Evolutionary conservation across 2,797 vertebrate genomes (phyloP).

Genomic region (Esox masquinongy): DNA sequence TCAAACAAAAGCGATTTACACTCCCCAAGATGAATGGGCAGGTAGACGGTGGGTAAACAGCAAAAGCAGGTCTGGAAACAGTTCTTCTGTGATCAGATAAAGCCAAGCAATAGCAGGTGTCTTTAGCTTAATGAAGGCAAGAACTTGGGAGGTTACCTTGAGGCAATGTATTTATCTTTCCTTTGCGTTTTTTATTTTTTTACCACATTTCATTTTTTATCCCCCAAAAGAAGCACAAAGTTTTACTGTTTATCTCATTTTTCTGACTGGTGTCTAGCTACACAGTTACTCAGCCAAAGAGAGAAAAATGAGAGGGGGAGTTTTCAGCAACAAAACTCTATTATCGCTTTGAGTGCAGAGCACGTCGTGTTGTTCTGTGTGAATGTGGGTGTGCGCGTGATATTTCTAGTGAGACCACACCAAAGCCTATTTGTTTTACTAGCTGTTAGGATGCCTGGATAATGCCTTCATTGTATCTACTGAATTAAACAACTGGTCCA

Average conservation of each 20-base stretch:
- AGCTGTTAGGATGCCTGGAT: slow-evolving; percentile 19
- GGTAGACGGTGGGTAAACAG: neutral
- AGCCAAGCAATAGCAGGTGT: neutral
- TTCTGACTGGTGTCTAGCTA: neutral
- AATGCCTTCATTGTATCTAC: slow-evolving; percentile 22
- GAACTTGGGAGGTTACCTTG: neutral
- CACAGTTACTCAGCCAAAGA: slow-evolving; percentile 16
- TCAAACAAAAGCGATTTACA: slow-evolving; percentile 1
- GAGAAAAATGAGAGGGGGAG: slow-evolving; percentile 13
- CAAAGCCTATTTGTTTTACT: slow-evolving; percentile 34
- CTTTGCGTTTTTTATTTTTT: neutral
- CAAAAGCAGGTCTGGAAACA: neutral
- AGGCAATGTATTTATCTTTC: neutral
- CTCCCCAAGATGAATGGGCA: neutral
- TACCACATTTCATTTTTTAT: no score
- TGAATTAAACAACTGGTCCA: slow-evolving; percentile 50
- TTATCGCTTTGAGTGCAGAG: slow-evolving; percentile 38
- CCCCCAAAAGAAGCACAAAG: neutral
- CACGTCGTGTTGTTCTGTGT: slow-evolving; percentile 24
- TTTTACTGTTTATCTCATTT: neutral
- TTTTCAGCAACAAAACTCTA: slow-evolving; percentile 10
- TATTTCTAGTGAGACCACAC: slow-evolving; percentile 30
- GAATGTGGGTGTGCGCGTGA: neutral
- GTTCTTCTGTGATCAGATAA: neutral
- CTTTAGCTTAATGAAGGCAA: neutral